These are phyloP conservation scores for Panurus biarmicus DNA, from an alignment of 2,113 vertebrate genomes.

Conservation along the genomic window DNA sequence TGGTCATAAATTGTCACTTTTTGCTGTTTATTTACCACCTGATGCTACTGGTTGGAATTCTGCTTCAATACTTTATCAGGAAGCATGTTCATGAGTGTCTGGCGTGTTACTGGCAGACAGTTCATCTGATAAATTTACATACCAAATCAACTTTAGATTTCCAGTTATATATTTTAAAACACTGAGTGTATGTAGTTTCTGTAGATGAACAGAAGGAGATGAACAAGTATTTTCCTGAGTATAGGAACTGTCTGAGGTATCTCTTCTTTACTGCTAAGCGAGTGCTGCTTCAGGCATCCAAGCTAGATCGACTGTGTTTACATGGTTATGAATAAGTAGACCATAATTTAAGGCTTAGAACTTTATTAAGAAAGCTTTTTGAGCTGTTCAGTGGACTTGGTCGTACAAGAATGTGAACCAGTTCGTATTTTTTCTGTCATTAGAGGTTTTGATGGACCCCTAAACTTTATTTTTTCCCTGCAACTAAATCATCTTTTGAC, in stretches of 20 bases:
- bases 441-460: not conserved
- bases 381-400: not conserved
- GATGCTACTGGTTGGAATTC: not conserved
- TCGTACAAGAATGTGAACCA: not conserved
- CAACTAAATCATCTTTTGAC: not conserved
- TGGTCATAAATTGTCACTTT: not conserved
- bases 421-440: not conserved
- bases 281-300: not conserved
- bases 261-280: not conserved
- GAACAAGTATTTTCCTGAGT: not conserved
- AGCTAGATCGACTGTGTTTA: not conserved
- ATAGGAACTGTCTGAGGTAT: not conserved
- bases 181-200: not conserved
- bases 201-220: not conserved
- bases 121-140: not conserved
- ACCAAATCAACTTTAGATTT: not conserved
- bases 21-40: not conserved
- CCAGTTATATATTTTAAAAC: not conserved
- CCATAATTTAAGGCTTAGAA: not conserved
- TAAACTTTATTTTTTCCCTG: not conserved
- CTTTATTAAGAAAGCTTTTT: not conserved
- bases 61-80: not conserved
- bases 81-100: rapidly evolving
- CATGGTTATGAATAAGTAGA: not conserved
- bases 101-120: not conserved